Conservation (phyloP, 1,140 invertebrate genomes). For the Zaprionus taronus region DNA sequence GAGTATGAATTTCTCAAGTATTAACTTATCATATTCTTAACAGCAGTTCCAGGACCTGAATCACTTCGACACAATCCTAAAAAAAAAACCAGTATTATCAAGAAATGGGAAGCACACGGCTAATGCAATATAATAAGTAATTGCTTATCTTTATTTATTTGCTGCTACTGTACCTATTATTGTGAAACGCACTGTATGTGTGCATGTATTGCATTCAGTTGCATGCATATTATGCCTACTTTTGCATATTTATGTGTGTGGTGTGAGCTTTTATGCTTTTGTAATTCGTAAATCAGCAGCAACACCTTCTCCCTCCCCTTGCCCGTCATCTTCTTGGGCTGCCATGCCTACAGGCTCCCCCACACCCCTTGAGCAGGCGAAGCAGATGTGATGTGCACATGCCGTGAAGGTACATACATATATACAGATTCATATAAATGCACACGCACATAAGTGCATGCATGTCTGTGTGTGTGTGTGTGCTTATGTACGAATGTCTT, state of each 20-base stretch:
- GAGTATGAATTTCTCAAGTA: background rate
- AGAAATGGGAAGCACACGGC: background rate
- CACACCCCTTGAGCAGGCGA: background rate
- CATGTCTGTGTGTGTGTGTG: constrained; percentile 40
- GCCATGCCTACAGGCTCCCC: background rate
- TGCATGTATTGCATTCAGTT: constrained; percentile 15
- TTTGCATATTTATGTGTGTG: constrained; percentile 24
- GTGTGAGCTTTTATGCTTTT: constrained; percentile 45
- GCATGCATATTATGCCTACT: constrained; percentile 18
- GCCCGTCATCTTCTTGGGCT: no score
- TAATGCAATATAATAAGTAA: background rate
- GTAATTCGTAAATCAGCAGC: constrained; percentile 40
- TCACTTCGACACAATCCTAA: background rate
- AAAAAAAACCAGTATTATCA: background rate
- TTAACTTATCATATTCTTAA: background rate
- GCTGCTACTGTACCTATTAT: constrained; percentile 1
- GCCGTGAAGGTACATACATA: constrained; percentile 7
- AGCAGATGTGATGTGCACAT: constrained; percentile 3
- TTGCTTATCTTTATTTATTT: background rate
- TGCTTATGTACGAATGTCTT: constrained; percentile 27
- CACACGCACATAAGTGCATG: constrained; percentile 18
- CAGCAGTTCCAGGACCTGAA: background rate
- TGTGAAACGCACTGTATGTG: constrained; percentile 1
- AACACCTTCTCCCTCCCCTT: background rate
- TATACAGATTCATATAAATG: constrained; percentile 12